Evolutionary conservation across 2,888 invertebrate genomes (phyloP).

Genomic region (Andrena trimmerana): DNA sequence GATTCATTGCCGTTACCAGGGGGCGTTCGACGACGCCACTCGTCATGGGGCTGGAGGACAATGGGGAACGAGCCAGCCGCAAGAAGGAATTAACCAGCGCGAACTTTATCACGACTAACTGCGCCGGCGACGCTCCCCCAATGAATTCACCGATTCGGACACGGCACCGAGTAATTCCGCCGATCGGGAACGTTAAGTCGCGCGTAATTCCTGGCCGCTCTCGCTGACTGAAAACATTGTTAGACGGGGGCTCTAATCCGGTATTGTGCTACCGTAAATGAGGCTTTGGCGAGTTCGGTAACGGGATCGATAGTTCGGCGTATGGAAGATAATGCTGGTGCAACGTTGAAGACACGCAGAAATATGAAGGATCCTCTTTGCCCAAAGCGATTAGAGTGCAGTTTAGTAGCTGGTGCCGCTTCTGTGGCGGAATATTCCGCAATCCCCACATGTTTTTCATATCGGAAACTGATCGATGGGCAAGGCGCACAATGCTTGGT

Average conservation of each 20-base stretch:
- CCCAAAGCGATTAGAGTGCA: background rate
- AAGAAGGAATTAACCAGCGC: constrained; percentile 58
- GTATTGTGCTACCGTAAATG: background rate
- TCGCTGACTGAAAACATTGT: constrained; percentile 21
- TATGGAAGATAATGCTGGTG: background rate
- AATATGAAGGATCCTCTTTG: too few relatives aligned
- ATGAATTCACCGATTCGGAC: constrained; percentile 27
- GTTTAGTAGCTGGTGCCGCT: background rate
- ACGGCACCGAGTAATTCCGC: constrained; percentile 2
- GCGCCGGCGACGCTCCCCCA: constrained; percentile 10
- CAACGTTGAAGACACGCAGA: background rate
- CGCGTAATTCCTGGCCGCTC: constrained; percentile 16
- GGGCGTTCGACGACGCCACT: constrained; percentile 54
- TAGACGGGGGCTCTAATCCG: background rate
- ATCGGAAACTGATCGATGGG: constrained; percentile 25
- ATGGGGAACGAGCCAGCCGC: constrained; percentile 55
- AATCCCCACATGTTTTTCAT: background rate
- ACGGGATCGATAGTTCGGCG: too few relatives aligned
- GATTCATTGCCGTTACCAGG: constrained; percentile 58
- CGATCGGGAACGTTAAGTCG: constrained; percentile 19
- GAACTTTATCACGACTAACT: constrained; percentile 46
- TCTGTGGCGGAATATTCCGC: background rate
- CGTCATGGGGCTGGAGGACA: constrained; percentile 60
- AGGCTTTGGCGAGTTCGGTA: background rate
- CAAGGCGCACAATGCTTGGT: constrained; percentile 23